phyloP scores from a whole-genome alignment of 2,888 invertebrate species.

The Tipula unca region DNA sequence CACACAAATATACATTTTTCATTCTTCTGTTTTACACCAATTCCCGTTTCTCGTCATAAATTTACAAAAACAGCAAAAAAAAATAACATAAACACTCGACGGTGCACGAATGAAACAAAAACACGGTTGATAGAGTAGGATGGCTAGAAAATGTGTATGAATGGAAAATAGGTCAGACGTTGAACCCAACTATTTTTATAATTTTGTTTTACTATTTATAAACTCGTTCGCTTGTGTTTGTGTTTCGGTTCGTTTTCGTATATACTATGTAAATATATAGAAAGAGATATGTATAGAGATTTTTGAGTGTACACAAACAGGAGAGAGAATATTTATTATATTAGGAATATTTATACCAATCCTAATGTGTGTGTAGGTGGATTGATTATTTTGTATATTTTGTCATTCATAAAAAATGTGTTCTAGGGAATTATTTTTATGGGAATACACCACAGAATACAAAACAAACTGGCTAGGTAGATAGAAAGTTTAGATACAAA shows the following conservation, averaged over 20 bases:
- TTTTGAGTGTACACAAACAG: not conserved
- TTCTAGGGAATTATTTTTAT: not conserved
- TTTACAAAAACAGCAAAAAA: not conserved
- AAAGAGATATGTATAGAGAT: not conserved
- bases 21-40: not conserved
- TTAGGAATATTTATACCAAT: not conserved
- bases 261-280: not conserved
- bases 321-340: not conserved
- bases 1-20: not conserved
- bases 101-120: not conserved
- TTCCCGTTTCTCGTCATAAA: not conserved
- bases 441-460: not conserved
- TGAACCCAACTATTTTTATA: slow-evolving; percentile 14
- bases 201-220: not conserved
- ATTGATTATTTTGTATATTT: not conserved
- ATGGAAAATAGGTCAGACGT: slow-evolving; percentile 14
- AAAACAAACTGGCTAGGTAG: not conserved
- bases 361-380: not conserved
- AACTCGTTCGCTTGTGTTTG: not conserved
- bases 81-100: not conserved
- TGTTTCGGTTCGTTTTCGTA: not conserved
- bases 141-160: not conserved
- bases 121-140: not conserved
- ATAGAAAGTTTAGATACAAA: not conserved
- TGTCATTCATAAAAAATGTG: not conserved